These are phyloP conservation scores for Trematomus bernacchii DNA, from an alignment of 2,797 vertebrate genomes.

Conservation along the genomic window DNA sequence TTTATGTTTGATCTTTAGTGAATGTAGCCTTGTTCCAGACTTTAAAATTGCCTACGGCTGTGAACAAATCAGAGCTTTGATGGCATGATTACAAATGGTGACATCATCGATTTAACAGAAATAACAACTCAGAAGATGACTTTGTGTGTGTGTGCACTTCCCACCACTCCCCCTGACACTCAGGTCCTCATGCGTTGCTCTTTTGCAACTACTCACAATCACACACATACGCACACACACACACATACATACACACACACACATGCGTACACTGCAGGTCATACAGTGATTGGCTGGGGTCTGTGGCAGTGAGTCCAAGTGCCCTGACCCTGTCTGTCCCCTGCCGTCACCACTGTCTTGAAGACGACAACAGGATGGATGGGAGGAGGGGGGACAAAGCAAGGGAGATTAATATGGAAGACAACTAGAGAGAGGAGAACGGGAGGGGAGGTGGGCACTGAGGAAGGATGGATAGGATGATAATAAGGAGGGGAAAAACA, in stretches of 20 bases:
- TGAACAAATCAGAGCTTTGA: not conserved
- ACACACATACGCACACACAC: not conserved
- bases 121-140: not conserved
- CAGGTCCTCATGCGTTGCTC: constrained; percentile 35
- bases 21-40: not conserved
- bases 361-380: constrained; percentile 69
- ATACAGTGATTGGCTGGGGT: constrained; percentile 64
- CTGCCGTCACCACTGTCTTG: constrained; percentile 67
- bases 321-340: constrained; percentile 76
- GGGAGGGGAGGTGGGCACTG: not conserved
- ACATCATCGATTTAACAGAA: not conserved
- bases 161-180: not conserved
- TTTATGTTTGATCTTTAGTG: not conserved
- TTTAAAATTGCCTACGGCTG: not conserved
- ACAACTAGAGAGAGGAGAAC: constrained; percentile 19
- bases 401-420: constrained; percentile 47
- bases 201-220: constrained; percentile 36
- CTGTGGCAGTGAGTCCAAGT: constrained; percentile 49
- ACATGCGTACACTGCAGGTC: constrained; percentile 41
- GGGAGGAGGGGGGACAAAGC: constrained; percentile 21
- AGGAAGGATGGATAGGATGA: constrained; percentile 35
- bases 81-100: not conserved
- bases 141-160: not conserved
- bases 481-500: constrained; percentile 19
- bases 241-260: constrained; percentile 1